Base-by-base conservation (phyloP, 2,113 vertebrate species). In the Gavia stellata region DNA sequence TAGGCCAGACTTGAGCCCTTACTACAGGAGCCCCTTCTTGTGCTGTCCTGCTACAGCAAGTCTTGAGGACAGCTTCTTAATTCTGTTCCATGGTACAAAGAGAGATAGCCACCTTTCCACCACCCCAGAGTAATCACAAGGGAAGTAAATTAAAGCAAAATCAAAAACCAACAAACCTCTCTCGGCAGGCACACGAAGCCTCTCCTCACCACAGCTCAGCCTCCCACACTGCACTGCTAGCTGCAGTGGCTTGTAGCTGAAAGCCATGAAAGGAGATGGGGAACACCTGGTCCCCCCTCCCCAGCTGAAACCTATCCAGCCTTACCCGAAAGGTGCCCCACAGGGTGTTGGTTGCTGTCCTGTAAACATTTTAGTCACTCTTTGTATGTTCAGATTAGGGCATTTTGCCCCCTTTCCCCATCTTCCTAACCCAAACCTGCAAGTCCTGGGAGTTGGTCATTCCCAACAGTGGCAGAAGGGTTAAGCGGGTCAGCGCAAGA, bases 101-200 rank as follows among this genome's bases (percentile, higher is more conserved):
- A 74, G 7, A 59, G 17, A 38, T 2, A 83, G 0, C 4, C 36
- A 53, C 58, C 20, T 65, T 62, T 20, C 33, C 19, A 78, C 12
- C 44, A 74, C 10, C 7, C 5, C 28, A 9, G 7, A 58, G 11
- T 3, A 68, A 67, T 8, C 52, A 33, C 16, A 47, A 10, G 4
- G 6, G 15, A 79, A 68, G 6, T 1, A 73, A 80, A 83, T 0
- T 0, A 73, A 77, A 79, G 6, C 12, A 89, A 18, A 13, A 52
- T 0, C 6, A 59, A 44, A 79, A 90, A 7, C 10, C 50, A 83
- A 55, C 67, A 40, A 3, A 62, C 33, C 52, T 81, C 6, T 45
- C 15, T 23, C 6, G 1, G 6, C 10, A 2, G 0, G 1, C 0
- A 1, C 2, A 4, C 0, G 1, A 59, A 71, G 0, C 8, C 5